Base-by-base conservation (phyloP, 2,113 vertebrate genomes). In the Oceanites oceanicus region DNA sequence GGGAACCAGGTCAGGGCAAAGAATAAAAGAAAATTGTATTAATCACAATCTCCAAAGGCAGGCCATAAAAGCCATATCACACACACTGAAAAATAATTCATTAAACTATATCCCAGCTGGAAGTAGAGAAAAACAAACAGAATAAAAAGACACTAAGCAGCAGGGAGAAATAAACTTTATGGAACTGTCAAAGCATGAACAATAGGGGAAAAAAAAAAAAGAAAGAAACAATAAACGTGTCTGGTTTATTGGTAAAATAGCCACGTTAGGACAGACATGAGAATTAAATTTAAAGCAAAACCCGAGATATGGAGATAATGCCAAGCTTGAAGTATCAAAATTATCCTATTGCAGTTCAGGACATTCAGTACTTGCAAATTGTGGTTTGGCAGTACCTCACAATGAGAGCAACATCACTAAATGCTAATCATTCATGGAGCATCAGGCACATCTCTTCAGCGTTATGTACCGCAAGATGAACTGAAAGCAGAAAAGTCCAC, bases 111-210 rank as follows among this genome's bases (percentile, higher is more conserved):
- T 96, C 96, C 94, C 97, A 98, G 97, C 96, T 97, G 98, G 98
- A 98, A 88, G 84, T 32, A 96, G 96, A 96, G 96, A 97, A 97
- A 96, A 97, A 95, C 96, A 97, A 93, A 97, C 88, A 96, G 96
- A 94, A 97, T 92, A 96, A 71, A 90, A 97, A 97, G 94, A 97
- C 95, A 97, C 67, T 88, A 97, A 98, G 95, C 97, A 97, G 96
- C 96, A 97, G 97, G 97, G 96, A 96, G 95, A 97, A 98, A 98
- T 98, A 98, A 98, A 98, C 97, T 98, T 98, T 97, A 98, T 94
- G 96, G 98, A 98, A 97, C 95, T 97, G 97, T 97, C 97, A 98
- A 98, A 95, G 93, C 96, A 97, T 94, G 88, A 86, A 94, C 96
- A 98, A 96, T 96, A 88, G 86, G 90, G 62, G 66, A 13, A 45